Evolutionary conservation across 1,140 invertebrate genomes (phyloP), one percentile per base, ranked within the genome.

Genomic region (Heliothis subflexa): DNA sequence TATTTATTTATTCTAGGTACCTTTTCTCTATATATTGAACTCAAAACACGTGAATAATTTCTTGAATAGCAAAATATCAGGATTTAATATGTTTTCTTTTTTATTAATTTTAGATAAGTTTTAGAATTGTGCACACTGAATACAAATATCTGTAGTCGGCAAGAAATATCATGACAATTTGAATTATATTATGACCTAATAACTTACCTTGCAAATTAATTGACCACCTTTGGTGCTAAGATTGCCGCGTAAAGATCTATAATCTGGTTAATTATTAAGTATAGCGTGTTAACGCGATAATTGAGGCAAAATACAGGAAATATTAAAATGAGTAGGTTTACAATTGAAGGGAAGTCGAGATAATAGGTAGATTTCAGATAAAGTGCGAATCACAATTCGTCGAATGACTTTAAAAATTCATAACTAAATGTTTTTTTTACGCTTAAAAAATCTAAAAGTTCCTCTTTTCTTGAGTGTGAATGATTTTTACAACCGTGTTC

Each of bases 151-250:
- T 16, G 47, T 40, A 16, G 33, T 47, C 3, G n/a, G 12, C 28
- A 59, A 49, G 28, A 62, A 59, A 49, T 50, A 62, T 16, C n/a
- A 64, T 40, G 47, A 14, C 9, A 33, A 25, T 52, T 49, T 52
- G 49, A 66, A 25, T 25, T 18, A 47, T 66, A 52, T 76, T 49
- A 76, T 28, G 13, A 49, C 12, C 13, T 49, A n/a, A 49, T 10
- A 13, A 62, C 62, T 33, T 50, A 49, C 62, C 50, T 62, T 75
- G 45, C 55, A 49, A 62, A 75, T 75, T 57, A 57, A 57, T 11
- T 16, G 25, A 0, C 55, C 11, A 9, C 21, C 18, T 12, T 0
- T 9, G 18, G 4, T 57, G n/a, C 33, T 13, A 57, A 25, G 7
- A 25, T 57, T 25, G 2, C 21, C 28, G 18, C 55, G 10, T 13